These are phyloP conservation scores for Chelidonichthys spinosus DNA, from an alignment of 2,797 vertebrate genomes.

Conservation along the genomic window DNA sequence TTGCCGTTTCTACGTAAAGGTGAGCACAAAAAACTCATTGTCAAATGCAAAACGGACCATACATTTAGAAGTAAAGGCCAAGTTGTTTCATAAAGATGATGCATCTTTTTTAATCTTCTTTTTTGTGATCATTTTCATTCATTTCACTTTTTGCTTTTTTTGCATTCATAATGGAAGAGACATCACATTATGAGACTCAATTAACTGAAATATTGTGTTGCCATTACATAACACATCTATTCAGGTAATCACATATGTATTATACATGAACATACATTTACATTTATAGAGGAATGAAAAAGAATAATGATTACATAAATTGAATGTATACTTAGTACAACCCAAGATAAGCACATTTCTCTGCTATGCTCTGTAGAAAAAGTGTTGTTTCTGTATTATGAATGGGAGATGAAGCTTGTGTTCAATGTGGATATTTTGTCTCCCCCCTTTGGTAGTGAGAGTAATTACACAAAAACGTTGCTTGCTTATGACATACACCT, in stretches of 20 bases:
- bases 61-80: not conserved
- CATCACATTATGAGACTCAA: not conserved
- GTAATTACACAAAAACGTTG: not conserved
- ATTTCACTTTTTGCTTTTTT: not conserved
- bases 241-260: not conserved
- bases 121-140: not conserved
- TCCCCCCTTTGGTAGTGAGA: not conserved
- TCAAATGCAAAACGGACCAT: conserved; percentile 1
- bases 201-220: not conserved
- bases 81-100: not conserved
- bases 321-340: not conserved
- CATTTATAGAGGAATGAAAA: not conserved
- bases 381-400: not conserved
- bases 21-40: not conserved
- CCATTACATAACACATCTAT: not conserved
- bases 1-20: not conserved
- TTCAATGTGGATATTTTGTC: not conserved
- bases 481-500: not conserved
- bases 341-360: not conserved
- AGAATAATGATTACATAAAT: not conserved
- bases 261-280: not conserved
- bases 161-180: not conserved
- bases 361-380: no score
- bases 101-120: not conserved
- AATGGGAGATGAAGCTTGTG: not conserved